Evolutionary conservation across 2,113 vertebrate species (phyloP).

Genomic region (Mus musculus): DNA sequence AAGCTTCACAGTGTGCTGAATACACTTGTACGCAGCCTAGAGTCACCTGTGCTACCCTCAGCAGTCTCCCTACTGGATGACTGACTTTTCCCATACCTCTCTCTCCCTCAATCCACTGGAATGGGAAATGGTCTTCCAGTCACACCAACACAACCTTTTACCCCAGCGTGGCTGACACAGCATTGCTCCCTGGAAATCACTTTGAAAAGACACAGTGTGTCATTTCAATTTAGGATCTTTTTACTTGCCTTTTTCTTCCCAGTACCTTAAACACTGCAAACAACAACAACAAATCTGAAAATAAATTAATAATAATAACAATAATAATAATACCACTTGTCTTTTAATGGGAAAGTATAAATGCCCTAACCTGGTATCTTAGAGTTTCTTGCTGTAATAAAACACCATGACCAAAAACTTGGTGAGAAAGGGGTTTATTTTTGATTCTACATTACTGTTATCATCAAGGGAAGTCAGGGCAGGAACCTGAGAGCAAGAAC

Average conservation of each 20-base stretch:
- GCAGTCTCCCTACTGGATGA: not conserved
- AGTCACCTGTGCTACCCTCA: not conserved
- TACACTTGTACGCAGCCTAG: not conserved
- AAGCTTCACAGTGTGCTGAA: not conserved
- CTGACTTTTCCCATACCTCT: not conserved
- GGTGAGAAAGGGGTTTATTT: not conserved
- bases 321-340: not conserved
- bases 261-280: conserved; percentile 13
- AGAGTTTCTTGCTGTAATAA: not conserved
- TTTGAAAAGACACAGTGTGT: not conserved
- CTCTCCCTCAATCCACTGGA: not conserved
- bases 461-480: not conserved
- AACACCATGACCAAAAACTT: not conserved
- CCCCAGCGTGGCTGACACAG: not conserved
- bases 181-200: not conserved
- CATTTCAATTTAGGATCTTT: conserved; percentile 4
- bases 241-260: not conserved
- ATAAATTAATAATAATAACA: not conserved
- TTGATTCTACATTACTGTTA: not conserved
- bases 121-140: conserved; percentile 45
- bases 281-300: conserved; percentile 30
- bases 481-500: not conserved
- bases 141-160: not conserved
- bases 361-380: not conserved
- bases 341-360: conserved; percentile 1